Percentiles rank a stretch among this genome's conserved stretches.
These are phyloP conservation scores for Enteromius argenteus DNA, from an alignment of 2,797 vertebrate species.

Conservation along the genomic window DNA sequence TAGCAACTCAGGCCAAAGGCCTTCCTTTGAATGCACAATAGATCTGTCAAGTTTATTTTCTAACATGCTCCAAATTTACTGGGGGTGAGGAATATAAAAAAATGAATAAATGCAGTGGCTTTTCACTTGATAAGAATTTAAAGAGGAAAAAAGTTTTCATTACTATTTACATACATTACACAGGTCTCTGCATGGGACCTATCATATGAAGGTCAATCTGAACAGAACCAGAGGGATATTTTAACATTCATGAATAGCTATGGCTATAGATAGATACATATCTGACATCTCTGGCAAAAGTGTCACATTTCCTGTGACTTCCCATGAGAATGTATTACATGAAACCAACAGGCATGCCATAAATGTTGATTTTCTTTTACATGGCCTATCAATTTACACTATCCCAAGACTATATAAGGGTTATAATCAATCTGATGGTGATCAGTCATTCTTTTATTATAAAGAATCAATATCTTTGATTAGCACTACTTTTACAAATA, in stretches of 20 bases:
- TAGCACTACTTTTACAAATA: background rate
- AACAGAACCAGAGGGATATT: background rate
- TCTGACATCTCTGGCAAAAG: background rate
- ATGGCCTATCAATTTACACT: background rate
- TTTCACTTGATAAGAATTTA: background rate
- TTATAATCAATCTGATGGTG: background rate
- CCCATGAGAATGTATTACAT: background rate
- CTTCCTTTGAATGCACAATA: no score
- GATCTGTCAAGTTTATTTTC: background rate
- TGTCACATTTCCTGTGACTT: background rate
- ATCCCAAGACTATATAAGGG: slow-evolving; percentile 1
- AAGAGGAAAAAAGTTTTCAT: background rate
- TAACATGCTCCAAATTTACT: no score
- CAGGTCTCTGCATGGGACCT: background rate
- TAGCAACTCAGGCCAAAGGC: no score
- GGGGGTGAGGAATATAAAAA: background rate
- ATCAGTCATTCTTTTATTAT: background rate
- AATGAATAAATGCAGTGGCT: background rate
- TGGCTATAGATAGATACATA: background rate
- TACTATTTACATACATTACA: background rate
- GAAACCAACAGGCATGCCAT: background rate
- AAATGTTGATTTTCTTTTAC: background rate
- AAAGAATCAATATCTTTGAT: background rate
- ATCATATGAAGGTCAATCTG: background rate
- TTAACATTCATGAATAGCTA: background rate